Conservation (phyloP, 2,797 vertebrate genomes). For the Protosalanx chinensis region DNA sequence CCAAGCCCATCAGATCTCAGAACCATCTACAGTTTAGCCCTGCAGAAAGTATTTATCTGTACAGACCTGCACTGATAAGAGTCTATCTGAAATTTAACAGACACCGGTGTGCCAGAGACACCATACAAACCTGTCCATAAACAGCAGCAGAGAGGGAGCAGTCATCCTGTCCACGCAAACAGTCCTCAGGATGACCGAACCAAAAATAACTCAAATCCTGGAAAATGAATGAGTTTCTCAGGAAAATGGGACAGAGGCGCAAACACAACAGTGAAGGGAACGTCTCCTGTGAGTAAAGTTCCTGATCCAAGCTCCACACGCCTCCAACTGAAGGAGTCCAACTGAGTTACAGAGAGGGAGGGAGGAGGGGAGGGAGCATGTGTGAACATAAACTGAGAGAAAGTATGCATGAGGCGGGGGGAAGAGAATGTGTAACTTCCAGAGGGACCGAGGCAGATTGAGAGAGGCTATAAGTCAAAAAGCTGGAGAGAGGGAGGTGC, state of each 20-base stretch:
- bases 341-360: not conserved
- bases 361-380: not conserved
- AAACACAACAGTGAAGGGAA: not conserved
- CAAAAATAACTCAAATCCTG: not conserved
- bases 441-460: not conserved
- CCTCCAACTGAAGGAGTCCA: not conserved
- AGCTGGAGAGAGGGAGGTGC: not conserved
- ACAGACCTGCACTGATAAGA: no score
- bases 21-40: no score
- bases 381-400: not conserved
- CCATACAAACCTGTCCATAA: slow-evolving; percentile 57
- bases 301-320: no score
- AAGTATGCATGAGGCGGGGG: not conserved
- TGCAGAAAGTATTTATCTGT: no score
- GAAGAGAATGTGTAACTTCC: not conserved
- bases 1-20: no score
- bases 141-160: slow-evolving; percentile 58
- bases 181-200: not conserved
- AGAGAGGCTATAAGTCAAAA: no score
- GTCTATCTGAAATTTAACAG: not conserved
- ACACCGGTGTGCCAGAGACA: not conserved
- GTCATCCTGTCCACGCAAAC: slow-evolving; percentile 50
- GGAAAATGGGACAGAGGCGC: not conserved
- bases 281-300: no score
- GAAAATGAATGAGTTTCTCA: not conserved